Evolutionary conservation across 2,113 vertebrate species (phyloP).

Genomic region (Melanerpes formicivorus): DNA sequence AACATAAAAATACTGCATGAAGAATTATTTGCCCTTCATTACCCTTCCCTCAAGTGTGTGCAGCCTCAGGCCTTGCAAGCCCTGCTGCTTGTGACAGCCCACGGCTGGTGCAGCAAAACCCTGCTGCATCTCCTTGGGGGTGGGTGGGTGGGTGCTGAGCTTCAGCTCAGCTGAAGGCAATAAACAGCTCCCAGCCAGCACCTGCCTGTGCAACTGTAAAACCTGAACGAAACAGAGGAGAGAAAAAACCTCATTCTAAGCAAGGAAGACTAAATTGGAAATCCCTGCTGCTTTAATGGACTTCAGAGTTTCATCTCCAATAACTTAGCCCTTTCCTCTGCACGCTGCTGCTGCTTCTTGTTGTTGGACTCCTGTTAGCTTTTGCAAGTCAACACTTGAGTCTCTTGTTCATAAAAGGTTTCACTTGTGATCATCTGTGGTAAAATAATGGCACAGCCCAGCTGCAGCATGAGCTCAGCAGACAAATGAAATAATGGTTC

Average conservation of each 20-base stretch:
- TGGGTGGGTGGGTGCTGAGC: background rate
- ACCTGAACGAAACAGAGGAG: background rate
- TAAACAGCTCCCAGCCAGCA: background rate
- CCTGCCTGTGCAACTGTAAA: background rate
- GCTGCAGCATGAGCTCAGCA: background rate
- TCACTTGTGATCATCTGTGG: background rate
- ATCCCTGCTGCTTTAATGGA: conserved; percentile 25
- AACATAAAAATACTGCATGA: background rate
- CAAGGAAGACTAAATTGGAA: background rate
- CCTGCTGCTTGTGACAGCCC: background rate
- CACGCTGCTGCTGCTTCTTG: background rate
- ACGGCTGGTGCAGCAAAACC: background rate
- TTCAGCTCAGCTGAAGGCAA: background rate
- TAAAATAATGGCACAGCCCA: background rate
- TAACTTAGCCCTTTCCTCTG: background rate
- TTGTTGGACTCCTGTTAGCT: background rate
- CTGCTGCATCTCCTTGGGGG: background rate
- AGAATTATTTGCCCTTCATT: background rate
- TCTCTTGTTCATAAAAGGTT: background rate
- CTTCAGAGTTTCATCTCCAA: background rate
- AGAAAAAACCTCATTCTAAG: background rate
- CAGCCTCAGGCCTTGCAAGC: no score
- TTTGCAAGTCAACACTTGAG: background rate
- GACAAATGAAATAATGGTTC: background rate
- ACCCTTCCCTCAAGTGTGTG: background rate